Conservation (phyloP, 2,888 invertebrate species). For the Drosophila helvetica region DNA sequence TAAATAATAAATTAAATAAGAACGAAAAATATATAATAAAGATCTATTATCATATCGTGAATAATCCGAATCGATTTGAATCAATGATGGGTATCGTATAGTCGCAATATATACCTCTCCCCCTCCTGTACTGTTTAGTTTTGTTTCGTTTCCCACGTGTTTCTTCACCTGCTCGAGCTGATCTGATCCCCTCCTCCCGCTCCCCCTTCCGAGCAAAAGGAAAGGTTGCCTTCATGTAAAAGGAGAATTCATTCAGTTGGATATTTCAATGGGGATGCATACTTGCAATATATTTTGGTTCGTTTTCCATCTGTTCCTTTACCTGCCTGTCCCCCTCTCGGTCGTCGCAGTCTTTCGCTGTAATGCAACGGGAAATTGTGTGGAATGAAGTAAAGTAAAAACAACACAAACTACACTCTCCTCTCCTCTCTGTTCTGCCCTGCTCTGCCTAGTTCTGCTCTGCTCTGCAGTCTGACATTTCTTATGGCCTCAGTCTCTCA, state of each 20-base stretch:
- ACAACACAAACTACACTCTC: background rate
- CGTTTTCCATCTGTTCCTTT: conserved; percentile 29
- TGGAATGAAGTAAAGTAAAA: conserved; percentile 18
- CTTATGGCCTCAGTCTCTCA: conserved; percentile 35
- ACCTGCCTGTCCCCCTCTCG: conserved; percentile 20
- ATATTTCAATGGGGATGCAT: conserved; percentile 16
- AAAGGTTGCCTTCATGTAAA: conserved; percentile 34
- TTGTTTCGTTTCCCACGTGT: background rate
- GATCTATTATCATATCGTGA: too few relatives aligned
- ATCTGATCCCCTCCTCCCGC: background rate
- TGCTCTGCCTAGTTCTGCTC: background rate
- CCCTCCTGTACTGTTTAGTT: background rate
- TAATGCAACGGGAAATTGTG: conserved; percentile 31
- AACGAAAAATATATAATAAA: too few relatives aligned
- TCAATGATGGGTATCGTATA: background rate
- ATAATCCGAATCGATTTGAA: too few relatives aligned
- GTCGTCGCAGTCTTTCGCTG: background rate
- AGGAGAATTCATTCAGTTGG: conserved; percentile 27
- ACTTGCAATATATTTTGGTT: conserved; percentile 10
- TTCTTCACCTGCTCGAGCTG: background rate
- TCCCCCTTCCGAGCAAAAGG: conserved; percentile 22
- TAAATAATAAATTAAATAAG: too few relatives aligned
- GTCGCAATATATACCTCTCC: background rate
- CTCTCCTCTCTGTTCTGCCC: too few relatives aligned
- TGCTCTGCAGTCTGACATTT: conserved; percentile 61